These are phyloP conservation scores for Coboldia fuscipes DNA, from an alignment of 1,140 invertebrate genomes.

Conservation along the genomic window DNA sequence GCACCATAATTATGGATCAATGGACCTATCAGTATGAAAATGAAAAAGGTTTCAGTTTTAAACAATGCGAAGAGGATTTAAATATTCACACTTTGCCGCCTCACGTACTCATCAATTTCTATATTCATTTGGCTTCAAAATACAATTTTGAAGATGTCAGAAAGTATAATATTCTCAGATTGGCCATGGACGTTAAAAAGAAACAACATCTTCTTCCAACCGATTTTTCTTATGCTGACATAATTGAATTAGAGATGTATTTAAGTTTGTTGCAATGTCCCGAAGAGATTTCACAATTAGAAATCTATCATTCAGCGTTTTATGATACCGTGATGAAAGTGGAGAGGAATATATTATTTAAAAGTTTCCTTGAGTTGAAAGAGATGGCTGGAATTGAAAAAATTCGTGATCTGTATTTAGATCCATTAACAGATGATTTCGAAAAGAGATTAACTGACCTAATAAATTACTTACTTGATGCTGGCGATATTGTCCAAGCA, in stretches of 20 bases:
- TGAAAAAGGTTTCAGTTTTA: conserved; percentile 6
- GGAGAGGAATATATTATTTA: conserved; percentile 16
- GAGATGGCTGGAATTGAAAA: conserved; percentile 18
- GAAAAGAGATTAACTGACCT: conserved; percentile 11
- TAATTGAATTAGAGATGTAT: conserved; percentile 19
- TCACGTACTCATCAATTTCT: conserved; percentile 14
- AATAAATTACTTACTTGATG: conserved; percentile 17
- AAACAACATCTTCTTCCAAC: conserved; percentile 16
- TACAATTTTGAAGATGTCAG: background rate
- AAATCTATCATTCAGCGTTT: conserved; percentile 18
- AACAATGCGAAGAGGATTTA: conserved; percentile 13
- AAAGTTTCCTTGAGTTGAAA: conserved; percentile 17
- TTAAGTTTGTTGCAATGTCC: conserved; percentile 12
- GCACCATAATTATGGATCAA: conserved; percentile 16
- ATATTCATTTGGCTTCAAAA: conserved; percentile 10
- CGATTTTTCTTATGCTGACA: conserved; percentile 17
- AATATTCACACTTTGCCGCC: conserved; percentile 12
- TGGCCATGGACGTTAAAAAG: conserved; percentile 14
- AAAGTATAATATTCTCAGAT: conserved; percentile 13
- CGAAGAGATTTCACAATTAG: conserved; percentile 2
- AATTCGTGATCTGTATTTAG: conserved; percentile 12
- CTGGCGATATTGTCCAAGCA: conserved; percentile 21
- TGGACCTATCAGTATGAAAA: conserved; percentile 10
- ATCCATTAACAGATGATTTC: conserved; percentile 7
- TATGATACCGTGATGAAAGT: conserved; percentile 18